Base-by-base conservation (phyloP, 1,140 invertebrate genomes). In the Drosophila kepulauana region DNA sequence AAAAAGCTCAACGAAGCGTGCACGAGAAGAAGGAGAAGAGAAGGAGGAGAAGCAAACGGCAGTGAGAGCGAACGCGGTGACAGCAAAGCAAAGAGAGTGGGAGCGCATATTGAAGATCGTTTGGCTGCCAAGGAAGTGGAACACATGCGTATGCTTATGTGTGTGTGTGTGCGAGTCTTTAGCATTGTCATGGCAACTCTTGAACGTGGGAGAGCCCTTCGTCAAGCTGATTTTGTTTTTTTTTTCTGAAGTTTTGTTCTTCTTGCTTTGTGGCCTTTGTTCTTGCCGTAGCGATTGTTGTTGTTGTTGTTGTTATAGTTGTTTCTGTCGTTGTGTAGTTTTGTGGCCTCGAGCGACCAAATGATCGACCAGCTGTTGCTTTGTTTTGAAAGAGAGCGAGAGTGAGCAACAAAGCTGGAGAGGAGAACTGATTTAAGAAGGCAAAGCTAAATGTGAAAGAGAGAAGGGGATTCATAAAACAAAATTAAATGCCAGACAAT, bases 161-260 rank as follows among this genome's bases (percentile, higher is more conserved):
- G 45, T 56, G 20, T 7, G 2, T 48, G 30, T 51, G 35, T 61
- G 33, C 7, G 28, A 69, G 49, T 65, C 15, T 58, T 66, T 79
- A 67, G 49, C 56, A 80, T 79, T 76, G 78, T 71, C 67, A 71
- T 70, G 73, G 73, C 70, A 70, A 54, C 68, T 25, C 20, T 75
- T 74, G 79, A 87, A 87, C 79, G 82, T 82, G 82, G 82, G 84
- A 88, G 84, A 87, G 84, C 80, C 82, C 82, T 86, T 87, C 65
- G 65, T 30, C 62, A 75, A 79, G 81, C 67, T 80, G 71, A 48
- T 67, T 25, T 25, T 25, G 20, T 25, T 25, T 25, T 20, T 25
- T 25, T 20, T 25, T 25, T 69, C 64, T 3, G 54, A 73, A 74
- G 68, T 87, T 80, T 67, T 56, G 15, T 75, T 64, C 51, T 78